Evolutionary conservation across 2,113 vertebrate genomes (phyloP), one percentile per base, ranked within the genome.

Genomic region (Notechis scutatus): DNA sequence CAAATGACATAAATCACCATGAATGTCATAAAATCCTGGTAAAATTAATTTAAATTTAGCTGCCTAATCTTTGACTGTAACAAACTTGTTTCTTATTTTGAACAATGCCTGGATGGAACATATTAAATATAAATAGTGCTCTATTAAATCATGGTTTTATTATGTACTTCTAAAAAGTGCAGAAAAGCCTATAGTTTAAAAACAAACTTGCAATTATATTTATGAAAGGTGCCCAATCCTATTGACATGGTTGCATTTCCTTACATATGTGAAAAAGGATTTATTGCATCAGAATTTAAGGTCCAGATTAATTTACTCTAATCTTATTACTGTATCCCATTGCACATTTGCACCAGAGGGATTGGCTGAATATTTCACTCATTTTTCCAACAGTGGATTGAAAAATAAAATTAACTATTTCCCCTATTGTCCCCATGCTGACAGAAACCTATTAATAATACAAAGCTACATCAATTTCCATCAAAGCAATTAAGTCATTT

Each of bases 401-500:
- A 95, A 96, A 95, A 89, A 61, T 61, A 96, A 42, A 81, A 81
- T 86, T 89, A 86, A 94, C 94, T 94, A 91, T 94, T 93, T 57
- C 61, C 94, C 87, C 92, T n/a, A 23, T n/a, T 55, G 64, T 56
- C 18, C 61, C 64, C 39, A 10, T 54, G 26, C 47, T 69, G 92
- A n/a, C 90, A 90, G 95, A 94, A 96, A 95, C 94, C 95, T 96
- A 89, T 95, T 95, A 96, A 96, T 95, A 94, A 90, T 94, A 92
- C 20, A n/a, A 91, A 94, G 93, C 95, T 94, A 81, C 87, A 0
- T 87, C 45, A 91, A 94, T 89, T 92, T 92, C 93, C 47, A 92
- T 92, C 45, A 95, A 61, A 59, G 21, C 54, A 61, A 94, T 95
- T 96, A 95, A 96, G 94, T 92, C 90, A 94, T 95, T 96, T 95